A percentile compares a stretch with the other conserved stretches of the same genome.
phyloP scores from a whole-genome alignment of 2,888 invertebrate genomes.

The Conops quadrifasciatus region DNA sequence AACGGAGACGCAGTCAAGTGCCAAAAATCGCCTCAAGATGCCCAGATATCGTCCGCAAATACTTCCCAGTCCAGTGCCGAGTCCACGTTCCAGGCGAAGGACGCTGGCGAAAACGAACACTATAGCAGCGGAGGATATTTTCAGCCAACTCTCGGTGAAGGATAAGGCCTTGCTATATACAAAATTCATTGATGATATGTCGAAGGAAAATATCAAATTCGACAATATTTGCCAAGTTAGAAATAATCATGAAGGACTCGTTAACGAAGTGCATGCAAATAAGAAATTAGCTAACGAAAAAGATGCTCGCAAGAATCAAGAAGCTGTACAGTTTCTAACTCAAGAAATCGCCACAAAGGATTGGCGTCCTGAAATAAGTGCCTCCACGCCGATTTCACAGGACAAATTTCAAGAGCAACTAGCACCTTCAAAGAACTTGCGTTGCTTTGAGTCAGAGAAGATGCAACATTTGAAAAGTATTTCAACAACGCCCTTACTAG shows the following conservation, averaged over 20 bases:
- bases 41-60: conserved; percentile 39
- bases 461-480: no score
- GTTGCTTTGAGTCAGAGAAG: no score
- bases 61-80: conserved; percentile 41
- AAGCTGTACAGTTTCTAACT: conserved; percentile 52
- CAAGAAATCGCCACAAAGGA: conserved; percentile 53
- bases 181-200: conserved; percentile 56
- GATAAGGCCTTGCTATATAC: conserved; percentile 59
- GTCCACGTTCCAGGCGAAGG: conserved; percentile 40
- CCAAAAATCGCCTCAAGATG: conserved; percentile 32
- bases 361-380: conserved; percentile 20
- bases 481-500: conserved; percentile 29
- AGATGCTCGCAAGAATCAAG: conserved; percentile 52
- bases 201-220: conserved; percentile 55
- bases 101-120: conserved; percentile 45
- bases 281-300: conserved; percentile 50
- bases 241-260: conserved; percentile 42
- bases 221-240: no score
- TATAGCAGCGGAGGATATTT: conserved; percentile 57
- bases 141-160: conserved; percentile 57
- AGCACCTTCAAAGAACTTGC: no score
- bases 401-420: no score
- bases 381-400: conserved; percentile 22
- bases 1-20: not conserved
- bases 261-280: conserved; percentile 42